Percentiles rank a stretch among this genome's conserved stretches.
Conservation (phyloP, 2,113 vertebrate species). For the Phylloscopus trochilus region DNA sequence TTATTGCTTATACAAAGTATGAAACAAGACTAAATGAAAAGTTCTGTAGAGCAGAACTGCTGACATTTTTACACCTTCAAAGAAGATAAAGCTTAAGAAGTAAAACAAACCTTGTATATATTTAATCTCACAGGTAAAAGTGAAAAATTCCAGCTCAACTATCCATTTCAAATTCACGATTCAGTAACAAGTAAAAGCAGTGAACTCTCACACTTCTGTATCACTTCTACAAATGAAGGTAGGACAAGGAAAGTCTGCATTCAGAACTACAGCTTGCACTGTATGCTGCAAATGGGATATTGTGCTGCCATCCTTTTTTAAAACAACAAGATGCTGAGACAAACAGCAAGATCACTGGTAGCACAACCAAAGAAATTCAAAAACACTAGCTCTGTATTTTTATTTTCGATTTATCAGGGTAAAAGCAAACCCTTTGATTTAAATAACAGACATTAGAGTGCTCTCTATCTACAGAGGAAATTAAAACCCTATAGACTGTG, state of each 20-base stretch:
- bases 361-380: constrained; percentile 56
- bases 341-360: constrained; percentile 45
- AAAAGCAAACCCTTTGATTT: constrained; percentile 75
- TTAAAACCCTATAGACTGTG: constrained; percentile 34
- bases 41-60: background rate
- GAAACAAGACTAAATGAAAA: background rate
- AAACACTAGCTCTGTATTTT: constrained; percentile 37
- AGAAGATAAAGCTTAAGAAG: background rate
- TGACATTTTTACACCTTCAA: background rate
- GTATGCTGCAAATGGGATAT: background rate
- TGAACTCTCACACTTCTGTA: background rate
- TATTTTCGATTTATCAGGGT: constrained; percentile 10
- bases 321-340: background rate
- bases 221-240: background rate
- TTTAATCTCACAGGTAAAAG: background rate
- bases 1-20: background rate
- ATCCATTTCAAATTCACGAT: background rate
- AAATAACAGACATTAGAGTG: constrained; percentile 50
- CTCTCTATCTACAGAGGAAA: constrained; percentile 37
- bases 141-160: background rate
- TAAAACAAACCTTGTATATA: background rate
- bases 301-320: background rate
- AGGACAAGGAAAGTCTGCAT: background rate
- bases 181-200: background rate
- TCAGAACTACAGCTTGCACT: background rate